Base-by-base conservation (phyloP, 2,113 vertebrate species). In the human (Homo sapiens) region DNA sequence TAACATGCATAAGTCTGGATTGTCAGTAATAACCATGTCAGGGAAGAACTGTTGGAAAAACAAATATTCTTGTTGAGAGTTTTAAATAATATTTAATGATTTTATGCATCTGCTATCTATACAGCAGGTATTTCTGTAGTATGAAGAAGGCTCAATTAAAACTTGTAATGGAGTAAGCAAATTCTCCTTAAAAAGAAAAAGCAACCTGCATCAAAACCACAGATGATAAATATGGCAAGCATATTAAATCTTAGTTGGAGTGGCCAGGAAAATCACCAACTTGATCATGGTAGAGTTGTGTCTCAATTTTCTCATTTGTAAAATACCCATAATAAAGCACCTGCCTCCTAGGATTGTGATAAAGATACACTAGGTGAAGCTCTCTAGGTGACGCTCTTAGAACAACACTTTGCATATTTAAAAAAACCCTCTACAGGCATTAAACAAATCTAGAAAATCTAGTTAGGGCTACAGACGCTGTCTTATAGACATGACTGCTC, bases 81-180 rank as follows among this genome's bases (percentile, higher is more conserved):
- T 97, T 96, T 90, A 89, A 94, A 79, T 93, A 94, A 68, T 59
- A 91, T 27, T 93, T 97, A 93, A 86, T 91, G 78, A 95, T 96
- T 97, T 94, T 78, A 90, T 75, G 73, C 35, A 59, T 70, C 68
- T 95, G 50, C 23, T 64, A 43, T 55, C 43, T 22, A 94, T 91
- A 87, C 9, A 32, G 75, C 25, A 76, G 75, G 18, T 78, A 48
- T 32, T 27, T 78, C 30, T 78, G 18, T 16, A 78, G 75, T 8
- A 27, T 68, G 59, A 92, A 95, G 72, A 64, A 96, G 43, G 45
- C 85, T 97, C 83, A 89, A 48, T 95, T 95, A 97, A 96, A 95
- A 59, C 55, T 14, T 80, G 7, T 35, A 73, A 8, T 17, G 55
- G 32, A 73, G 9, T 79, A 91, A 82, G 17, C 2, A 89, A 75